Evolutionary conservation across 2,113 vertebrate genomes (phyloP).

Genomic region (Cairina moschata): DNA sequence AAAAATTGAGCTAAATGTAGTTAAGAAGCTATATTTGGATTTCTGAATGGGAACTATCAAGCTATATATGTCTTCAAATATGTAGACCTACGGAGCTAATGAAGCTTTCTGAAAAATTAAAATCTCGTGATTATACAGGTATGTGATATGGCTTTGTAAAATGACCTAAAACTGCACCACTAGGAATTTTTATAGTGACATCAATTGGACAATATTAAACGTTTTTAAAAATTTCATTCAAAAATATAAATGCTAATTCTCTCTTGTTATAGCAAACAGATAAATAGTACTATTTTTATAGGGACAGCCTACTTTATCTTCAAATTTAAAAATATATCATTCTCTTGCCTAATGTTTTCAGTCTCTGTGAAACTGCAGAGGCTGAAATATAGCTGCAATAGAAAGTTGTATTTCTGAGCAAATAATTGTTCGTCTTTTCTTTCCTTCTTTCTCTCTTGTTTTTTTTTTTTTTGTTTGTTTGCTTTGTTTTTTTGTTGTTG

Average conservation of each 20-base stretch:
- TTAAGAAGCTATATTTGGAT: conserved; percentile 19
- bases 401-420: background rate
- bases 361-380: background rate
- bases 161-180: background rate
- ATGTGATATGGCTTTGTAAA: background rate
- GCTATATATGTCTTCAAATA: background rate
- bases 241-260: background rate
- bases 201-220: background rate
- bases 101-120: conserved; percentile 10
- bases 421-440: background rate
- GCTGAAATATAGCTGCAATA: background rate
- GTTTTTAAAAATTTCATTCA: background rate
- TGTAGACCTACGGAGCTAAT: background rate
- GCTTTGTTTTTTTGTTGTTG: background rate
- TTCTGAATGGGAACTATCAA: conserved; percentile 4
- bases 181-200: background rate
- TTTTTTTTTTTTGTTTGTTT: no score
- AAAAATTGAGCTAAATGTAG: background rate
- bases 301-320: background rate
- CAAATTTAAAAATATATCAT: background rate
- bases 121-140: background rate
- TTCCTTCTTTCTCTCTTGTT: no score
- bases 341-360: background rate
- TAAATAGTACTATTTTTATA: background rate
- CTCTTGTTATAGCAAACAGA: background rate